Conservation (phyloP, 2,888 invertebrate species). For the Hypolimnas misippus region DNA sequence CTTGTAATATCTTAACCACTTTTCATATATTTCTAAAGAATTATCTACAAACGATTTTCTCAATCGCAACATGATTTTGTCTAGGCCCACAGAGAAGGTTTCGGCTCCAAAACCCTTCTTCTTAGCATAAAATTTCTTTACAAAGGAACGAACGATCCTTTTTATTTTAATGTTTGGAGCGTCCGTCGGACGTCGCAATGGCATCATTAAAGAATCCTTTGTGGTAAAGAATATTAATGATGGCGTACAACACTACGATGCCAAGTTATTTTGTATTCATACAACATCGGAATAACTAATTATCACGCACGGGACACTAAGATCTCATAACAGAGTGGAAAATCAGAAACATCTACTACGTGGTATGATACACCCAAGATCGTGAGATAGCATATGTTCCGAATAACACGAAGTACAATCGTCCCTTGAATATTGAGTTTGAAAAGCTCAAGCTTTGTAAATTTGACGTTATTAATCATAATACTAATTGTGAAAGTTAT, state of each 20-base stretch:
- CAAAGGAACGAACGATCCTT: constrained; percentile 2
- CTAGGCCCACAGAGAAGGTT: background rate
- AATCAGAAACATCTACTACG: constrained; percentile 29
- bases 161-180: constrained; percentile 8
- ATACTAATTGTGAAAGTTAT: no score
- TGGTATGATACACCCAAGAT: constrained; percentile 6
- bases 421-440: background rate
- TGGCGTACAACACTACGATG: background rate
- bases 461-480: no score
- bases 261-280: constrained; percentile 30
- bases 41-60: background rate
- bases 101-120: background rate
- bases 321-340: constrained; percentile 28
- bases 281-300: constrained; percentile 27
- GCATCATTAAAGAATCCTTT: constrained; percentile 33
- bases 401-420: background rate
- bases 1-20: no score
- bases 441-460: no score
- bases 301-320: constrained; percentile 30
- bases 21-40: no score
- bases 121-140: constrained; percentile 1
- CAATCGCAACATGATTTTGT: background rate
- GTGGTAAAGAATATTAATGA: constrained; percentile 25
- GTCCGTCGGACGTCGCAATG: constrained; percentile 18
- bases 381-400: background rate